Evolutionary conservation across 2,888 invertebrate species (phyloP).

Genomic region (Mimas tiliae): DNA sequence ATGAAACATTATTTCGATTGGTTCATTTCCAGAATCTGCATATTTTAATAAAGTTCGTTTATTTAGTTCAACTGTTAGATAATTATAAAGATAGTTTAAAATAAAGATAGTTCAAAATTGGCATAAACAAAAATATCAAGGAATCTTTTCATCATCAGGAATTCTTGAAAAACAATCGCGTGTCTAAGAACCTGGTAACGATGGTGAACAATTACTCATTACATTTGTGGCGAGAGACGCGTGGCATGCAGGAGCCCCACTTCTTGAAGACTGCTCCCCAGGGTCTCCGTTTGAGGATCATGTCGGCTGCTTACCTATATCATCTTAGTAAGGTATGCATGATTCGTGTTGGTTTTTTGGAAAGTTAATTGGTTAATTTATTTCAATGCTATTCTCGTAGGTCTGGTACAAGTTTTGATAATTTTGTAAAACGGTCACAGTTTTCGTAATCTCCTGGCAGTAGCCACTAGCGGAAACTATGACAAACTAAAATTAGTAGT

Average conservation of each 20-base stretch:
- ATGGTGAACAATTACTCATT: conserved; percentile 64
- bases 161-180: conserved; percentile 68
- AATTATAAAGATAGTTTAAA: too few species aligned
- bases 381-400: too few species aligned
- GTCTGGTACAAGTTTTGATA: too few species aligned
- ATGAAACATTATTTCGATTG: too few species aligned
- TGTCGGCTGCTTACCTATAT: conserved; percentile 64
- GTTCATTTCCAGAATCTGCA: too few species aligned
- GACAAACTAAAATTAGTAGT: too few species aligned
- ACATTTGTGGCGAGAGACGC: conserved; percentile 66
- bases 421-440: too few species aligned
- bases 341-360: background rate
- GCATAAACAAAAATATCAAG: background rate
- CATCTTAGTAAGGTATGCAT: conserved; percentile 56
- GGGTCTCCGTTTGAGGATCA: conserved; percentile 60
- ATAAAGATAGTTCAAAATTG: too few species aligned
- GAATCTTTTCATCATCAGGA: conserved; percentile 45
- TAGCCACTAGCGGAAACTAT: too few species aligned
- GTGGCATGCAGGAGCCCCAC: conserved; percentile 65
- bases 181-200: conserved; percentile 61
- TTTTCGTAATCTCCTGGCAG: too few species aligned
- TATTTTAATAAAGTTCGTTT: too few species aligned
- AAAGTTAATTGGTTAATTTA: background rate
- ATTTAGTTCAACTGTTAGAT: too few species aligned
- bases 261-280: conserved; percentile 62